Evolutionary conservation across 2,113 vertebrate species (phyloP).

Genomic region (Antechinus stuartii): DNA sequence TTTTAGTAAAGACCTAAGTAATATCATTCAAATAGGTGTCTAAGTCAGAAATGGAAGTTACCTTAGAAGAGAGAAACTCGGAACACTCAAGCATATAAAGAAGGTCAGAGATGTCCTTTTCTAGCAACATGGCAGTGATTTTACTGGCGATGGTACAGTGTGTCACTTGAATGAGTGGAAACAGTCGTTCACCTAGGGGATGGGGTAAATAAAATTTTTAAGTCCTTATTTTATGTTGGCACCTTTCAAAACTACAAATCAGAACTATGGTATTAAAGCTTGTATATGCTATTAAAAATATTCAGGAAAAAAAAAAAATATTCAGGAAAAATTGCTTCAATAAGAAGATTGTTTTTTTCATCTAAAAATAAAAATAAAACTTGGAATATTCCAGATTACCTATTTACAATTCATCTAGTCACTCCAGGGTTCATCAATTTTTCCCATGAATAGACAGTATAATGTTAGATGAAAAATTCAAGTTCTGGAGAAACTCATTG

Average conservation of each 20-base stretch:
- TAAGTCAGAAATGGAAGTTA: conserved; percentile 71
- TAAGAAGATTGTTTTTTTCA: neutral
- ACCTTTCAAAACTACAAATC: neutral
- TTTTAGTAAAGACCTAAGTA: neutral
- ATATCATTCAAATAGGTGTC: neutral
- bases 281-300: neutral
- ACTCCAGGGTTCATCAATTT: neutral
- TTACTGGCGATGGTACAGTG: conserved; percentile 97
- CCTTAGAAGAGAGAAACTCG: conserved; percentile 98
- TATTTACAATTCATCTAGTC: neutral
- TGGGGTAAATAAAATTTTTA: conserved; percentile 29
- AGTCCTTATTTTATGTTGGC: neutral
- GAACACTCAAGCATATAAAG: conserved; percentile 99
- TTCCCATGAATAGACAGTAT: neutral
- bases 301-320: neutral
- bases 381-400: neutral
- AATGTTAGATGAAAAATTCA: conserved; percentile 4
- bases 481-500: neutral
- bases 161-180: conserved; percentile 99
- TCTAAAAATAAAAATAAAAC: neutral
- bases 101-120: conserved; percentile 98
- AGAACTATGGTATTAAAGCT: neutral
- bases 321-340: neutral
- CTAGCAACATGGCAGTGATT: conserved; percentile 98
- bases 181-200: conserved; percentile 93